Base-by-base conservation (phyloP, 53 echinoderm and acorn worm species). In the Pentamera pediparva region DNA sequence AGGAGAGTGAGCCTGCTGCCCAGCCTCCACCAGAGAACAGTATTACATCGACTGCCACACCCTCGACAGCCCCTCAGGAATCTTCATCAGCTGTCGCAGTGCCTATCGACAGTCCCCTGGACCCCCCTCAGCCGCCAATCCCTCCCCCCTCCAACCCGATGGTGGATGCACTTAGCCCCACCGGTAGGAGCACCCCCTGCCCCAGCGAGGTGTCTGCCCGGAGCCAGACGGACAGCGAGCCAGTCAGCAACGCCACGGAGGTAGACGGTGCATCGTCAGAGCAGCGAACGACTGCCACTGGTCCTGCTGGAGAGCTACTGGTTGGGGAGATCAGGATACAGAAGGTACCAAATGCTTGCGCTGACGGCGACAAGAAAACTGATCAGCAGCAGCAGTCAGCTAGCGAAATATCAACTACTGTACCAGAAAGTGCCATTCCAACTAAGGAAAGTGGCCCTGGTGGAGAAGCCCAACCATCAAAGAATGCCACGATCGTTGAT, bases 241-340 rank as follows among this genome's bases (percentile, higher is more conserved):
- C 41, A 22, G 54, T 25, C 34, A 47, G 63, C 25, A 15, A 19
- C 19, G 47, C 25, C 7, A 39, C 70, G 3, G 39, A 43, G 35
- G 39, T 10, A 39, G 60, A 29, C 2, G 60, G 69, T 35, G 41
- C 27, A 12, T 20, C 31, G 15, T 19, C 11, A 20, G 49, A 36
- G 26, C 0, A 41, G 32, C 12, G 13, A 28, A 43, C 32, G 25
- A 48, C 65, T 18, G 24, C 34, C 20, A 41, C 48, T 4, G 32
- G 21, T 0, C 53, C 17, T 19, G 13, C 51, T 6, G 32, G 35
- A 26, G 53, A 71, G 18, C 53, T 71, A 45, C 13, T 71, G 34
- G 72, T 86, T 55, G 91, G 91, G 37, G 98, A 98, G 65, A 90
- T 94, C 18, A 83, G 82, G 45, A 94, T 94, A 39, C 84, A 94